A percentile compares a stretch with the other conserved stretches of the same genome.
phyloP scores from a whole-genome alignment of 2,113 vertebrate species.

The Oceanodroma tethys region DNA sequence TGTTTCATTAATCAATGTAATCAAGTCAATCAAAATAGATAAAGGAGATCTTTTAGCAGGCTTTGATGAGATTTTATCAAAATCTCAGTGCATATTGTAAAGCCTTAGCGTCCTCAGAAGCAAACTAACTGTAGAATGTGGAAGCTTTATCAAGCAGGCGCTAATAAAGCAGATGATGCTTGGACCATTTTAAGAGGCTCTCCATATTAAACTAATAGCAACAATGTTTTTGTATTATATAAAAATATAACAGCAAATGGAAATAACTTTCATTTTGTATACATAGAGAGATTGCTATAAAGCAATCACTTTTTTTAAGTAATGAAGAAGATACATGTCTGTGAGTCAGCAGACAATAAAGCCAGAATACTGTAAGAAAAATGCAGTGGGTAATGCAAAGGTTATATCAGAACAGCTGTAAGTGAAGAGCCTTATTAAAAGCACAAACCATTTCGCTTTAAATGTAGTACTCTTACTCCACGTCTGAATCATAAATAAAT shows the following conservation, averaged over 20 bases:
- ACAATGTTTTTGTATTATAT: not conserved
- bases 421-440: constrained; percentile 35
- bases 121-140: constrained; percentile 42
- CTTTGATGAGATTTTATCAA: constrained; percentile 75
- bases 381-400: not conserved
- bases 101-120: constrained; percentile 57
- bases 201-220: constrained; percentile 12
- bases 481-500: not conserved
- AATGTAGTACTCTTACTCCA: not conserved
- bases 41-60: constrained; percentile 70
- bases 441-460: not conserved
- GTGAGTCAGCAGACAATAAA: constrained; percentile 43
- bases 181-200: constrained; percentile 43
- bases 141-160: constrained; percentile 52
- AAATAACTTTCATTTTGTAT: not conserved
- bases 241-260: not conserved
- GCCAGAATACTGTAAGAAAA: not conserved
- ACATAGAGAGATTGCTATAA: not conserved
- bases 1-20: constrained; percentile 73
- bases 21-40: constrained; percentile 74
- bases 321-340: not conserved
- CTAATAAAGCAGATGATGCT: constrained; percentile 49
- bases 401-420: not conserved
- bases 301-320: not conserved
- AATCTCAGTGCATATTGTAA: constrained; percentile 63